Percentiles rank a stretch among this genome's conserved stretches.
These are phyloP conservation scores for Lasaia peninsularis DNA, from an alignment of 1,140 invertebrate genomes.

Conservation along the genomic window DNA sequence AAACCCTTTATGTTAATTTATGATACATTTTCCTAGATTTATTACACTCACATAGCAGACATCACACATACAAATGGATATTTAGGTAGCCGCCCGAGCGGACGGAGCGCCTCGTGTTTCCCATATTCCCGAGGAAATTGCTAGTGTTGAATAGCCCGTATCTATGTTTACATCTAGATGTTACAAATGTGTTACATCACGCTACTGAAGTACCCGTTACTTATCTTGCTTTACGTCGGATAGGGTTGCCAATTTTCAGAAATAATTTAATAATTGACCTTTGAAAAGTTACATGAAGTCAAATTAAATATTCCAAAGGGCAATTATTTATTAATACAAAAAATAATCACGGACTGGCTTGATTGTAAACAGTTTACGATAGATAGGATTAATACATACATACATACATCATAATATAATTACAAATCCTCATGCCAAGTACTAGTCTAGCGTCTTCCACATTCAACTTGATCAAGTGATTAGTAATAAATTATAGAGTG, in stretches of 20 bases:
- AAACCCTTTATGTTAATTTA: slow-evolving; percentile 1
- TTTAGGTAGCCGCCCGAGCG: slow-evolving; percentile 12
- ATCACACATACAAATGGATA: slow-evolving; percentile 11
- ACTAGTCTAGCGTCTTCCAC: too few relatives aligned
- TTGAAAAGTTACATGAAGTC: too few relatives aligned
- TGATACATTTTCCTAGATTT: neutral
- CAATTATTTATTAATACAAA: too few relatives aligned
- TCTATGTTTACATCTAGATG: slow-evolving; percentile 57
- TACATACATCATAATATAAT: too few relatives aligned
- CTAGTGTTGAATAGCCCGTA: slow-evolving; percentile 42
- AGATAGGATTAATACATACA: too few relatives aligned
- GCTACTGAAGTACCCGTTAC: slow-evolving; percentile 51
- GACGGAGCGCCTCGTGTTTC: slow-evolving; percentile 18
- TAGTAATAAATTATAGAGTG: too few relatives aligned
- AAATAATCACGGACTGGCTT: too few relatives aligned
- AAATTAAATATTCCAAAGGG: neutral
- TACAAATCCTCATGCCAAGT: too few relatives aligned
- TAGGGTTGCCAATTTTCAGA: slow-evolving; percentile 43
- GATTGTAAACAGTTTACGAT: too few relatives aligned
- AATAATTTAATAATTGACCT: too few relatives aligned
- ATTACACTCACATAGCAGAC: neutral
- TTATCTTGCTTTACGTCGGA: slow-evolving; percentile 42
- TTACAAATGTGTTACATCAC: slow-evolving; percentile 69
- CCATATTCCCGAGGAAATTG: slow-evolving; percentile 44
- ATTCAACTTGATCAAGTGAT: too few relatives aligned